Evolutionary conservation across 2,113 vertebrate species (phyloP).

Genomic region (Glaucidium brasilianum): DNA sequence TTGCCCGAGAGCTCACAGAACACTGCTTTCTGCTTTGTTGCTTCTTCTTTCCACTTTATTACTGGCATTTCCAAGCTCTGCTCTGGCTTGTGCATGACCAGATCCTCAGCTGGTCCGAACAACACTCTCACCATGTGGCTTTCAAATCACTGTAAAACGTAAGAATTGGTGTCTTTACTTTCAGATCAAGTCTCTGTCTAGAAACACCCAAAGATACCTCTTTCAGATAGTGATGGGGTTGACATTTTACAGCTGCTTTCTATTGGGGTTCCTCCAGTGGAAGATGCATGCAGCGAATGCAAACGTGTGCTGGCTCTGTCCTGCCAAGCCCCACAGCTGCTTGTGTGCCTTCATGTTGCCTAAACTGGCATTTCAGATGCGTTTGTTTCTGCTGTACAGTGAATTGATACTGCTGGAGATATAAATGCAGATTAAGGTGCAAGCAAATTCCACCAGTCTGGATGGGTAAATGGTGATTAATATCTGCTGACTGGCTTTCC

Average conservation of each 20-base stretch:
- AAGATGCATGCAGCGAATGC: background rate
- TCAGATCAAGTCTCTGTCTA: background rate
- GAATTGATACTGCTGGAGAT: slow-evolving; percentile 24
- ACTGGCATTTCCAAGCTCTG: background rate
- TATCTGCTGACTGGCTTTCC: slow-evolving; percentile 51
- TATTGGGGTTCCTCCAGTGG: background rate
- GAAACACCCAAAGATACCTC: background rate
- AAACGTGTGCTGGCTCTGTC: background rate
- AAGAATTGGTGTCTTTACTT: background rate
- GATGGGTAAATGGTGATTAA: background rate
- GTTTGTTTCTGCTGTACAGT: background rate
- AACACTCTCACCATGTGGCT: background rate
- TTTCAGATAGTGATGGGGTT: background rate
- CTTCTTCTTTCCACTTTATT: background rate
- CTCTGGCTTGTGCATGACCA: background rate
- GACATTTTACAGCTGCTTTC: background rate
- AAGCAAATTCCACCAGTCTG: slow-evolving; percentile 6
- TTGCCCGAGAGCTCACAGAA: background rate
- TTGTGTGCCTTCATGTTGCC: background rate
- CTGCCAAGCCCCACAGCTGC: background rate
- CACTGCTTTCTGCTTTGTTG: background rate
- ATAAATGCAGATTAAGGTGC: slow-evolving; percentile 13
- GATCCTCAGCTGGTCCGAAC: background rate
- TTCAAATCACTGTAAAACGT: background rate
- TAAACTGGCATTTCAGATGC: background rate